phyloP scores from a whole-genome alignment of 2,113 vertebrate genomes.

The Larimichthys crocea region DNA sequence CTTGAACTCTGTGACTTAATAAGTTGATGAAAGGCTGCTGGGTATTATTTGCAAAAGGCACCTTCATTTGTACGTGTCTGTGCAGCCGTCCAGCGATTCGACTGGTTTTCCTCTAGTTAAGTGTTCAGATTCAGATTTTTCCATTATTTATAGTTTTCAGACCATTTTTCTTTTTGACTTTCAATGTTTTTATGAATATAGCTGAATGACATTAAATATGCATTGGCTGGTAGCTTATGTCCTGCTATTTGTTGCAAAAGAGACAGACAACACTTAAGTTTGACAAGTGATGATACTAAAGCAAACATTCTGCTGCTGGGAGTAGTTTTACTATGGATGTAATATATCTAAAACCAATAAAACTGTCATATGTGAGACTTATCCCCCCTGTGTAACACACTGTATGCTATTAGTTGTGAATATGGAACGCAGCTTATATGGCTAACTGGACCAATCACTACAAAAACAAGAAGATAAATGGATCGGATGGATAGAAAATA shows the following conservation, averaged over 20 bases:
- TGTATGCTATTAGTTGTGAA: background rate
- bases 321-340: background rate
- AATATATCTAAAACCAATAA: background rate
- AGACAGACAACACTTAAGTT: background rate
- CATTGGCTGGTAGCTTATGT: background rate
- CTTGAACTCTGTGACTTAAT: constrained; percentile 53
- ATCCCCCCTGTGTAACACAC: background rate
- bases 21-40: constrained; percentile 50
- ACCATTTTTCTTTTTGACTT: background rate
- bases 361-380: background rate
- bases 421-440: background rate
- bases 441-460: too few relatives aligned
- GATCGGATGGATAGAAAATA: background rate
- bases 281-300: background rate
- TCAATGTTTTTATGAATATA: background rate
- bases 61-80: constrained; percentile 63
- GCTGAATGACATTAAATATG: background rate
- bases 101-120: background rate
- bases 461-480: background rate
- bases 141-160: constrained; percentile 5
- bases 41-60: constrained; percentile 75
- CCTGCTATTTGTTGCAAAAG: background rate
- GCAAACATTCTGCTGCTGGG: background rate
- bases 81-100: constrained; percentile 43
- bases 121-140: constrained; percentile 20